These are phyloP conservation scores for Mesorhabditis spiculigera DNA, from an alignment of 2,888 invertebrate genomes.

Conservation along the genomic window DNA sequence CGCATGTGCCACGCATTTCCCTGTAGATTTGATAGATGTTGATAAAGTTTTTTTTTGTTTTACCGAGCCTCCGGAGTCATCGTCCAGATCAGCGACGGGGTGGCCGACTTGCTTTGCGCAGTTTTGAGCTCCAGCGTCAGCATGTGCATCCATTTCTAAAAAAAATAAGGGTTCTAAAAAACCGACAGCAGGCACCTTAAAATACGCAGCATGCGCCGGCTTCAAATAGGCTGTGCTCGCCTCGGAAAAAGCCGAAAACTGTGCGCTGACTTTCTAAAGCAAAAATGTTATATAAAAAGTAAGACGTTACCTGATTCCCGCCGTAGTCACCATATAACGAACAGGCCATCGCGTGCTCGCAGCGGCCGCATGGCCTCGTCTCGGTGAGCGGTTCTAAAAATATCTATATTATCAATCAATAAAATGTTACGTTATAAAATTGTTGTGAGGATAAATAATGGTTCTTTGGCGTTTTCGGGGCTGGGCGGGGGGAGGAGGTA, in stretches of 20 bases:
- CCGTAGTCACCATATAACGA: constrained; percentile 15
- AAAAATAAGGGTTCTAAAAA: neutral
- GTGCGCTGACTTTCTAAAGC: neutral
- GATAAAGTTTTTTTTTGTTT: too few relatives aligned
- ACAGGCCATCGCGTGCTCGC: constrained; percentile 36
- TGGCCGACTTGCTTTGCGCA: neutral
- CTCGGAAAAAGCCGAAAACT: neutral
- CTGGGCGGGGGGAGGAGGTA: too few relatives aligned
- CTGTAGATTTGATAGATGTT: neutral
- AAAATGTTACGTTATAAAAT: neutral
- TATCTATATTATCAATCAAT: neutral
- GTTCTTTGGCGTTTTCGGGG: too few relatives aligned
- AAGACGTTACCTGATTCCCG: neutral
- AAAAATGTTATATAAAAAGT: neutral
- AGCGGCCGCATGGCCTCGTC: constrained; percentile 32
- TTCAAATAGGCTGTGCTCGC: neutral
- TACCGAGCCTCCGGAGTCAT: neutral
- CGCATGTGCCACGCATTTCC: neutral
- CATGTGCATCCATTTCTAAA: constrained; percentile 1
- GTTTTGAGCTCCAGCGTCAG: neutral
- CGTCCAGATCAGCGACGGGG: neutral
- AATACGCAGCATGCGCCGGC: neutral
- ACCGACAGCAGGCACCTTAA: neutral
- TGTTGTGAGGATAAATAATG: neutral
- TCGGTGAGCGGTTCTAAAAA: constrained; percentile 32